Conservation (phyloP, 1,140 invertebrate genomes). For the Brachionus rotundiformis region DNA sequence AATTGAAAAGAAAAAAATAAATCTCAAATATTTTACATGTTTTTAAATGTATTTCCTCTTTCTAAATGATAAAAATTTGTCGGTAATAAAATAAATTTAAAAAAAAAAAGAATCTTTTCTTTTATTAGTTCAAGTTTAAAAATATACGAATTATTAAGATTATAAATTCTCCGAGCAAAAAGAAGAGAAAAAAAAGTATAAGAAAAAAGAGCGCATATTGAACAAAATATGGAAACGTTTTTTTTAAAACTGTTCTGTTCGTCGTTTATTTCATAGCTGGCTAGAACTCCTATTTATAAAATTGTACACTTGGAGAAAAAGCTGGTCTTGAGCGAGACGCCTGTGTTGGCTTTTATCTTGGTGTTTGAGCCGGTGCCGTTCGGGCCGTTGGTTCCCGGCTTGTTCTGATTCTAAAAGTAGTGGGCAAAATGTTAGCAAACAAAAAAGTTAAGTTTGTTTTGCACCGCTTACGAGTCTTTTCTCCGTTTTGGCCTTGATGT, state of each 20-base stretch:
- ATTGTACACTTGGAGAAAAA: slow-evolving; percentile 45
- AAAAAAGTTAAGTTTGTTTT: too few relatives aligned
- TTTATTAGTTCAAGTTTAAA: slow-evolving; percentile 4
- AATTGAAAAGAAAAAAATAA: not conserved
- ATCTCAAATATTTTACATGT: not conserved
- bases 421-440: not conserved
- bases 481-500: slow-evolving; percentile 46
- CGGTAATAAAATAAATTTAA: slow-evolving; percentile 1
- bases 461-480: slow-evolving; percentile 44
- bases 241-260: not conserved
- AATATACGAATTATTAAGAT: not conserved
- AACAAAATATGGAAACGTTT: slow-evolving; percentile 2
- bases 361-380: not conserved
- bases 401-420: slow-evolving; percentile 42
- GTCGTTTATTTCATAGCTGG: not conserved
- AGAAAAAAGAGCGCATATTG: not conserved
- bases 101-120: not conserved
- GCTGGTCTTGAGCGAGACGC: not conserved
- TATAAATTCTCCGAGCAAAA: slow-evolving; percentile 1
- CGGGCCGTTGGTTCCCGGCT: not conserved
- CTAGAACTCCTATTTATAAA: slow-evolving; percentile 3
- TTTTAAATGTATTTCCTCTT: not conserved
- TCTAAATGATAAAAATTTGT: not conserved
- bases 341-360: not conserved
- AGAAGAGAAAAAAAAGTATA: not conserved